Percentiles rank a stretch among this genome's conserved stretches.
These are phyloP conservation scores for Muraenolepis orangiensis DNA, from an alignment of 2,797 vertebrate species.

Conservation along the genomic window DNA sequence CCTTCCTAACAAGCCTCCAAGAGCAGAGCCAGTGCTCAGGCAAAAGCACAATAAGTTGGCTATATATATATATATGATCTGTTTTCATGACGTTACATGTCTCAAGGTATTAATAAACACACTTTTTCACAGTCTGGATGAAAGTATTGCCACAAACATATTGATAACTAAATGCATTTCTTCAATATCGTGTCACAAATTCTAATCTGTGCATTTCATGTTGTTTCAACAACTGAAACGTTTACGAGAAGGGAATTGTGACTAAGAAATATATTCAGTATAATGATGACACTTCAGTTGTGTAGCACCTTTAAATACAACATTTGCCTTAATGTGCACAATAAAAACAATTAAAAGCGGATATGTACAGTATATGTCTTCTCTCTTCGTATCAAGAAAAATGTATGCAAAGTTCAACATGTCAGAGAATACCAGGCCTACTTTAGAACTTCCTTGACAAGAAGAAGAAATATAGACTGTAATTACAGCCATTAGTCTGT, in stretches of 20 bases:
- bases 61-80: no score
- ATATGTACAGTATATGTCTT: background rate
- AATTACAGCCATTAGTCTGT: constrained; percentile 61
- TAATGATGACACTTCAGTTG: background rate
- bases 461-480: constrained; percentile 40
- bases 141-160: no score
- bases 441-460: background rate
- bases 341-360: background rate
- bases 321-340: background rate
- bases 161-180: no score
- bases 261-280: no score
- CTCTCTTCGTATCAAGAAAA: background rate
- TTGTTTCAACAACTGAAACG: no score
- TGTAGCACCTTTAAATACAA: background rate
- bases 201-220: no score
- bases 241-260: no score
- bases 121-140: no score
- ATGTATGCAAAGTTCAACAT: background rate
- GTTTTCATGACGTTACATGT: background rate
- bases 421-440: background rate
- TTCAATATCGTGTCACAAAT: no score
- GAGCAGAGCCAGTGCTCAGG: no score
- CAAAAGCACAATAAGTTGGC: no score
- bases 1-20: no score
- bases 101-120: background rate